Evolutionary conservation across 2,797 vertebrate species (phyloP).

Genomic region (Meda fulgida): DNA sequence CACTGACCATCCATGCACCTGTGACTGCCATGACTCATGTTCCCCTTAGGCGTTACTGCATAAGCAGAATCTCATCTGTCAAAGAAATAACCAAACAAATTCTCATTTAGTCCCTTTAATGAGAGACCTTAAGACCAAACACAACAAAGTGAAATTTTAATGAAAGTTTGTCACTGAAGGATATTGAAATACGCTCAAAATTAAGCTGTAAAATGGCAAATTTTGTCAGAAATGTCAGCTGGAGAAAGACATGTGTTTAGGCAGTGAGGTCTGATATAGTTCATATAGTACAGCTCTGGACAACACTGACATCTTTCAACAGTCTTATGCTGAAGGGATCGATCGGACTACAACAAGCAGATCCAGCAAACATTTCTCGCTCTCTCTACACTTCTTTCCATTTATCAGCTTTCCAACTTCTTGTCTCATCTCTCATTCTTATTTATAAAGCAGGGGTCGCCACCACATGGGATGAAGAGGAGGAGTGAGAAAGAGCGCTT

Average conservation of each 20-base stretch:
- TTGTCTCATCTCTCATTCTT: slow-evolving; percentile 60
- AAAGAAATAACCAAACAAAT: slow-evolving; percentile 9
- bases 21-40: slow-evolving; percentile 42
- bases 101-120: not conserved
- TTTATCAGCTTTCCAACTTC: slow-evolving; percentile 58
- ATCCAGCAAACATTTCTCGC: slow-evolving; percentile 34
- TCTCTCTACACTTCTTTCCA: slow-evolving; percentile 58
- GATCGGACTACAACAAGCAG: slow-evolving; percentile 12
- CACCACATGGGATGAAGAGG: slow-evolving; percentile 46
- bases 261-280: slow-evolving; percentile 17
- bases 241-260: not conserved
- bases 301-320: slow-evolving; percentile 28
- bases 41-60: slow-evolving; percentile 29
- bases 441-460: slow-evolving; percentile 56
- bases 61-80: slow-evolving; percentile 41
- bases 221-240: not conserved
- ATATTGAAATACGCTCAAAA: not conserved
- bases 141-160: not conserved
- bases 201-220: not conserved
- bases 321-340: not conserved
- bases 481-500: slow-evolving; percentile 7
- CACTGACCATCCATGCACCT: slow-evolving; percentile 17
- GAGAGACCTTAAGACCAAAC: not conserved
- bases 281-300: slow-evolving; percentile 15
- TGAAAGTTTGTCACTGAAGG: not conserved